These are phyloP conservation scores for Hydrozoanthus gracilis DNA, from an alignment of 92 coral and sea anemone species.

Conservation along the genomic window DNA sequence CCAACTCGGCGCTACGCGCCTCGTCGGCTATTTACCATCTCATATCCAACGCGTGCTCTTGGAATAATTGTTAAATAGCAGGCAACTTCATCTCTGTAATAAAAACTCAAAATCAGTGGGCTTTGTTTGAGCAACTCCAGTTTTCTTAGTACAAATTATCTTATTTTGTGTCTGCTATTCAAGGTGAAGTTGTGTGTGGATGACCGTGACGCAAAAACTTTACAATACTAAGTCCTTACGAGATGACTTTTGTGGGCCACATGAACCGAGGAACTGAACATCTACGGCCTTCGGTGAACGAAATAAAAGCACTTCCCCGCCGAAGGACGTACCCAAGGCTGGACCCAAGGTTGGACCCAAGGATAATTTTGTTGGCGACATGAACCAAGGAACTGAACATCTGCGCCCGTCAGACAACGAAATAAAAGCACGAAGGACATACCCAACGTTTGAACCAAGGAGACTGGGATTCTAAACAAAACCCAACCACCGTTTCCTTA, in stretches of 20 bases:
- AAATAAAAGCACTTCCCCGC: background rate
- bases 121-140: no score
- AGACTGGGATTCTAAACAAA: no score
- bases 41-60: no score
- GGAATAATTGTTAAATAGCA: no score
- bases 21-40: no score
- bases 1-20: no score
- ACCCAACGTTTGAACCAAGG: background rate
- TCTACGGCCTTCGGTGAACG: background rate
- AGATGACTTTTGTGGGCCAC: slow-evolving; percentile 2
- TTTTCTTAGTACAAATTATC: no score
- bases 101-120: no score
- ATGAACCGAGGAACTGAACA: background rate
- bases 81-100: no score
- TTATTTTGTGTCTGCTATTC: no score
- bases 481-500: no score
- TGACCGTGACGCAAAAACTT: background rate
- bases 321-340: background rate
- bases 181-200: background rate
- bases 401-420: background rate
- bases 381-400: slow-evolving; percentile 5
- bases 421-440: background rate
- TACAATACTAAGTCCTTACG: slow-evolving; percentile 2
- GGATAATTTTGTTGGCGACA: slow-evolving; percentile 1
- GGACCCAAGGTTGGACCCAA: no score